phyloP scores from a whole-genome alignment of 2,888 invertebrate genomes.

The Corbicula japonica region DNA sequence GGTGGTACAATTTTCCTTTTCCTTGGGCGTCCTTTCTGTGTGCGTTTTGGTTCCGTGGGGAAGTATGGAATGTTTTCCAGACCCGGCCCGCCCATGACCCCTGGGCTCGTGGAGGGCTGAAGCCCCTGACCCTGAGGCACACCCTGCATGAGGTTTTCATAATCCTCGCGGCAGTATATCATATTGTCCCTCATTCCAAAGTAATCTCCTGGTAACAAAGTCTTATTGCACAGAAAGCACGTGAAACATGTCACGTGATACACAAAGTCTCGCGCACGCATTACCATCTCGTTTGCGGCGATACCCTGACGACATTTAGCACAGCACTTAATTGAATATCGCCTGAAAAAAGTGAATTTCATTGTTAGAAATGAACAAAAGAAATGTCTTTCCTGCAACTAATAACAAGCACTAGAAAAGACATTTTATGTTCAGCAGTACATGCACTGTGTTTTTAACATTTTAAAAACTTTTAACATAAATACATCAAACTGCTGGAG shows the following conservation, averaged over 20 bases:
- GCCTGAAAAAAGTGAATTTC: constrained; percentile 89
- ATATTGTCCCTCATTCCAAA: constrained; percentile 95
- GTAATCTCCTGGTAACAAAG: constrained; percentile 95
- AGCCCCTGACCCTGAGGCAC: constrained; percentile 55
- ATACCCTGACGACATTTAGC: constrained; percentile 94
- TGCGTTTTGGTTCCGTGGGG: constrained; percentile 89
- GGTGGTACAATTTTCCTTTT: constrained; percentile 90
- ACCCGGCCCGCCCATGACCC: constrained; percentile 45
- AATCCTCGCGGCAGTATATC: constrained; percentile 94
- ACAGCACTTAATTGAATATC: constrained; percentile 95
- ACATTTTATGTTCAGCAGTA: too few relatives aligned
- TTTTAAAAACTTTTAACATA: too few relatives aligned
- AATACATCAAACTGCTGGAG: too few relatives aligned
- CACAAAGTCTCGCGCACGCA: constrained; percentile 94
- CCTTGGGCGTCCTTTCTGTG: constrained; percentile 94
- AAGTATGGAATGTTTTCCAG: constrained; percentile 87
- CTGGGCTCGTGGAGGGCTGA: constrained; percentile 51
- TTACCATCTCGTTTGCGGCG: constrained; percentile 95
- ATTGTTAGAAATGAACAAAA: too few relatives aligned
- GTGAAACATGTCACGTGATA: constrained; percentile 97
- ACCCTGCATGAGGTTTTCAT: constrained; percentile 88
- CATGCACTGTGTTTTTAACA: too few relatives aligned
- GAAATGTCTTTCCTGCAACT: too few relatives aligned
- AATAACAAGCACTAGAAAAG: too few relatives aligned
- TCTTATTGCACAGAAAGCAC: constrained; percentile 93